Evolutionary conservation across 2,113 vertebrate species (phyloP).

Genomic region (Litocranius walleri): DNA sequence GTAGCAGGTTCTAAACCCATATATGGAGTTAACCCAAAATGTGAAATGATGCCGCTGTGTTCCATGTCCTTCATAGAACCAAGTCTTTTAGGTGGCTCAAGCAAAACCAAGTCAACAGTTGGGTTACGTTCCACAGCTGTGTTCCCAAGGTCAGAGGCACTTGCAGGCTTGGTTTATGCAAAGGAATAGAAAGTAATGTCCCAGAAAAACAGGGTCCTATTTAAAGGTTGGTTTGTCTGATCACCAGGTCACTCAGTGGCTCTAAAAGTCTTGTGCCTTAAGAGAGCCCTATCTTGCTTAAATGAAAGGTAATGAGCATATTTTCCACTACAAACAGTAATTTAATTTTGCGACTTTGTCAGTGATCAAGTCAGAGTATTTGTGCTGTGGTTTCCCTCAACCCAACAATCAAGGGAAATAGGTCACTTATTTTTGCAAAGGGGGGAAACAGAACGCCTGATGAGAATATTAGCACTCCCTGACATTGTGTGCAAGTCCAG

Average conservation of each 20-base stretch:
- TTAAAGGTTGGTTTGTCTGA: conserved; percentile 75
- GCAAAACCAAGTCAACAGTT: conserved; percentile 58
- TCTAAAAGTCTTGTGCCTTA: conserved; percentile 58
- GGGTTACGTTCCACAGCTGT: conserved; percentile 11
- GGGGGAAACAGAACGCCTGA: accelerated
- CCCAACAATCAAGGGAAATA: not conserved
- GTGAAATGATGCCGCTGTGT: conserved; percentile 34
- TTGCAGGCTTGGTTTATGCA: conserved; percentile 54
- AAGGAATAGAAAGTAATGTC: conserved; percentile 72
- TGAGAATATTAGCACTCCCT: accelerated
- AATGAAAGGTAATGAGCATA: conserved; percentile 79
- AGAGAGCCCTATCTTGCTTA: conserved; percentile 70
- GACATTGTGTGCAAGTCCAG: accelerated
- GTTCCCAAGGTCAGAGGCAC: conserved; percentile 64
- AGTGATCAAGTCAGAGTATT: conserved; percentile 70
- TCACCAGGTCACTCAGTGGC: conserved; percentile 66
- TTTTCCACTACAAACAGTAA: conserved; percentile 73
- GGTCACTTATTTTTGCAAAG: not conserved
- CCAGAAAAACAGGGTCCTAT: conserved; percentile 69
- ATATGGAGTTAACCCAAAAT: conserved; percentile 13
- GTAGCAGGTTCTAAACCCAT: conserved; percentile 28
- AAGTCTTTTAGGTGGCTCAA: conserved; percentile 37
- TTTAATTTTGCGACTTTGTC: conserved; percentile 76
- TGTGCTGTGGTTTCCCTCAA: conserved; percentile 63
- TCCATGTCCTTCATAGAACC: conserved; percentile 25